Base-by-base conservation (phyloP, 53 echinoderm and acorn worm genomes). In the Mesocentrotus franciscanus region DNA sequence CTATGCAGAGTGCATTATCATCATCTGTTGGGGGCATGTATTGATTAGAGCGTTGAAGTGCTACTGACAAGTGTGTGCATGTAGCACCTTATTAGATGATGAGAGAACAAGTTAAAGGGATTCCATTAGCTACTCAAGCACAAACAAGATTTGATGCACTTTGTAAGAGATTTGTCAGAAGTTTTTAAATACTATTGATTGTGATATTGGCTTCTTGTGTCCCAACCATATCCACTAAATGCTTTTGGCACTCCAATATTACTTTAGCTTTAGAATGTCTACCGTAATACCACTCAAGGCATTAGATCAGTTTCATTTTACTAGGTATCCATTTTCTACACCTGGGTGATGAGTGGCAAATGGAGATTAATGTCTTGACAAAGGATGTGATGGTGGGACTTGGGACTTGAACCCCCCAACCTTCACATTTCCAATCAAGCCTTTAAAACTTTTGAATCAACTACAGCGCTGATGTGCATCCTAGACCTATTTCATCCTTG, bases 31-130 rank as follows among this genome's bases (percentile, higher is more conserved):
- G 49, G 56, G 90, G 58, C 14, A 60, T 60, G 57, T 60, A 90
- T 90, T 90, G 90, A 90, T 90, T 90, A 60, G 90, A 59, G 30
- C 20, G n/a, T 90, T 58, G 90, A 60, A 90, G 29, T 90, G 90
- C n/a, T 18, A 1, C 5, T 90, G 90, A 90, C 60, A 60, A 90
- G 90, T 60, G 90, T 90, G 90, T 90, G n/a, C 90, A 16, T 59
- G 12, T 57, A 8, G 14, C 13, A 30, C 90, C 35, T 90, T 60
- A 90, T 90, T 90, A 60, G 60, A 10, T 17, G 90, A 36, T 59
- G 90, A 90, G 17, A 90, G 60, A 14, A n/a, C 85, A 85, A 3
- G 85, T 85, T 85, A 55, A 90, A 90, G 60, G 90, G 60, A 90
- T 60, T 58, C 30, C 59, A 90, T 60, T 81, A 81, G 42, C 36